Evolutionary conservation across 1,140 invertebrate species (phyloP), one percentile per base, ranked within the genome.

Genomic region (Lasioglossum albipes): DNA sequence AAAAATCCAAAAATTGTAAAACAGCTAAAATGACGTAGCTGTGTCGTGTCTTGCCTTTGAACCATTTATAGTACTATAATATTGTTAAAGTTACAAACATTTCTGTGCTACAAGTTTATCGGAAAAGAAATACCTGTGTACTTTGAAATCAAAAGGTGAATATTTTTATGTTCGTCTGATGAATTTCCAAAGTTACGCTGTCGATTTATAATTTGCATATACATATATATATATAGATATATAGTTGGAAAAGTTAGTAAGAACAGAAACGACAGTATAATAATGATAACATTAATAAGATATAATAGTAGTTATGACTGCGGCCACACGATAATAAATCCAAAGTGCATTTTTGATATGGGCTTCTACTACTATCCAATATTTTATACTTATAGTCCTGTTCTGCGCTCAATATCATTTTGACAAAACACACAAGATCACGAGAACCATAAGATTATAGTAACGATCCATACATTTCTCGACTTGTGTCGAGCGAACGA

Each of bases 311-410:
- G 41, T 13, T 66, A 57, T 71, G 27, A 41, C 52, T 57, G 54
- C 42, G 62, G 31, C 74, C 62, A 12, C 62, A 12, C 65, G n/a
- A 82, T 57, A 77, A 84, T 62, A 84, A 77, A 82, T 75, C 57
- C 62, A 66, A 72, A 73, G 62, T 84, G 41, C 36, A 76, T 71
- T 85, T 85, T 85, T 85, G 76, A 82, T 41, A 75, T 79, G 31
- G 18, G 62, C 72, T 82, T 78, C 61, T 52, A 69, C 42, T 79
- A 65, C 64, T 78, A 49, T 68, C 69, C 54, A 65, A 27, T 59
- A 59, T 68, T 64, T 67, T 79, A 68, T 59, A 75, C 41, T 78
- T 72, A 61, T 82, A 79, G 75, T 79, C 75, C 72, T 85, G 66
- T 85, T 86, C 57, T 85, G 74, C 41, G 31, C 13, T 45, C 20